These are phyloP conservation scores for Thryonomys swinderianus DNA, from an alignment of 2,113 vertebrate species.

Conservation along the genomic window DNA sequence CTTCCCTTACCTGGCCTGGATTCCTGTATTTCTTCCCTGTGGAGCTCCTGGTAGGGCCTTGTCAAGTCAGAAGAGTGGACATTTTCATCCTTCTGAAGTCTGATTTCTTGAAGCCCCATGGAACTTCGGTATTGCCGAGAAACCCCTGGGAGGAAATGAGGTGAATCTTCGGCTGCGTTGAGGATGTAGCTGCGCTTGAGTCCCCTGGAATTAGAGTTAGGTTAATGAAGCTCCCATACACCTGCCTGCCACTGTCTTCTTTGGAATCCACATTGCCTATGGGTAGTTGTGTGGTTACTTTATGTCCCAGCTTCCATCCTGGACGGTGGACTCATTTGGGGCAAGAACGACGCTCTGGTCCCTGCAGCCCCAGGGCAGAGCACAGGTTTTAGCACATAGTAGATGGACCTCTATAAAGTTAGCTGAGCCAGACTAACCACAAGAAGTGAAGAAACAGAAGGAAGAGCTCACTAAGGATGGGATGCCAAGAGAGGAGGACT, in stretches of 20 bases:
- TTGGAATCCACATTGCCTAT: neutral
- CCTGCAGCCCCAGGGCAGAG: neutral
- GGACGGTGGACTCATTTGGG: neutral
- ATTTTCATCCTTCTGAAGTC: neutral
- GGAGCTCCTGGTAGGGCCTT: neutral
- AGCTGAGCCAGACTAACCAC: neutral
- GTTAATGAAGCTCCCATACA: neutral
- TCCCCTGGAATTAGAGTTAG: conserved; percentile 25
- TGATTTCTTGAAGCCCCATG: neutral
- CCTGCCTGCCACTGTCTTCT: neutral
- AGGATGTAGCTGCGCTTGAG: conserved; percentile 4
- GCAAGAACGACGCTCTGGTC: neutral
- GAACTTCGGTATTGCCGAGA: neutral
- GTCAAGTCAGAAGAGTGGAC: neutral
- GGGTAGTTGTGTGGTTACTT: neutral
- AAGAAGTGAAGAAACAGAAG: neutral
- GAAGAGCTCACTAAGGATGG: neutral
- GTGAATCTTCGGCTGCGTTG: neutral
- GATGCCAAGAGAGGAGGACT: fast-evolving
- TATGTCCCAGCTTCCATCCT: neutral
- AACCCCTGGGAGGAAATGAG: neutral
- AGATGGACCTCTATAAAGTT: neutral
- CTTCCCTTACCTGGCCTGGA: neutral
- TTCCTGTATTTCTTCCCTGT: neutral
- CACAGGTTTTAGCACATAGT: neutral